Evolutionary conservation across 1,140 invertebrate species (phyloP).

Genomic region (Laupala kohalensis): DNA sequence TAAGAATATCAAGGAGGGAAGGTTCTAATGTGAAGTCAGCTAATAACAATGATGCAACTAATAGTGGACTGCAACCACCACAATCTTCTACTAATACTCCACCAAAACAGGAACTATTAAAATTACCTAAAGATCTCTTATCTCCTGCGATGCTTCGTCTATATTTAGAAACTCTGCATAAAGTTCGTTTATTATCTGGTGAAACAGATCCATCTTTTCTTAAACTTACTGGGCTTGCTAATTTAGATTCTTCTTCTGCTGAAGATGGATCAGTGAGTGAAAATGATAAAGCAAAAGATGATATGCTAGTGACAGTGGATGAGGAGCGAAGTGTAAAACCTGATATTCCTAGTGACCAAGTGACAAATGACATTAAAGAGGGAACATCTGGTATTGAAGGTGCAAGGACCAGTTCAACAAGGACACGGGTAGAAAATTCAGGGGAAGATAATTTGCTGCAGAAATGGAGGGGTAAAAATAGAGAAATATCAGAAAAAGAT

Average conservation of each 20-base stretch:
- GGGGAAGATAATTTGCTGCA: too few relatives aligned
- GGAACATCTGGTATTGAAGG: background rate
- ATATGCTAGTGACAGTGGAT: background rate
- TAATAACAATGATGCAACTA: background rate
- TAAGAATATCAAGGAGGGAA: conserved; percentile 5
- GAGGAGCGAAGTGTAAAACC: background rate
- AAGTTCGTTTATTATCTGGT: background rate
- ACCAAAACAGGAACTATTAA: background rate
- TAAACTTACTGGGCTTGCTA: background rate
- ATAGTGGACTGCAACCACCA: background rate
- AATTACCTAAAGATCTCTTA: background rate
- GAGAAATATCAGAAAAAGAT: background rate
- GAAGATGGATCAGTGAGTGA: background rate
- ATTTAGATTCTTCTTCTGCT: background rate
- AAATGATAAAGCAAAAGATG: background rate
- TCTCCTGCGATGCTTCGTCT: background rate
- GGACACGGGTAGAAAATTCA: background rate
- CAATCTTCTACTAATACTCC: background rate
- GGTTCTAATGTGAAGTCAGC: background rate
- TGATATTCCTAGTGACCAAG: background rate
- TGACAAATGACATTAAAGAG: background rate
- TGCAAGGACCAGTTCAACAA: background rate
- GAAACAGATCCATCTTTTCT: background rate
- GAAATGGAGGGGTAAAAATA: too few relatives aligned
- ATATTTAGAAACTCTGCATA: background rate